A percentile compares a stretch with the other conserved stretches of the same genome.
Conservation (phyloP, 2,888 invertebrate genomes). For the Orthonychiurus folsomi region DNA sequence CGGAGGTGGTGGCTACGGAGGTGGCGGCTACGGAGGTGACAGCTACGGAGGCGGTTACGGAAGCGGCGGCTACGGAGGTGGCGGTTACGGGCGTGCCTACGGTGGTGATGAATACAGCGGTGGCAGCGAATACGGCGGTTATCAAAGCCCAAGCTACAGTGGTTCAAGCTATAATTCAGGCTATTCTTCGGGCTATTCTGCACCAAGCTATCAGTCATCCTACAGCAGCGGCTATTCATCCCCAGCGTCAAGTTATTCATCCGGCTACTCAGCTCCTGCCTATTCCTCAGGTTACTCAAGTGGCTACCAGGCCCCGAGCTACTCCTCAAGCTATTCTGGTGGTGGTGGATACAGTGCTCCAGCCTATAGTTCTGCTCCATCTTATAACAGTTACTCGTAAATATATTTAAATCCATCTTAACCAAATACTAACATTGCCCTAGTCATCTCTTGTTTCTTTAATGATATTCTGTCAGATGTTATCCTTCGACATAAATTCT, state of each 20-base stretch:
- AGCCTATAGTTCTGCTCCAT: too few species aligned
- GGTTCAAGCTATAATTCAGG: background rate
- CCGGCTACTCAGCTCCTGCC: background rate
- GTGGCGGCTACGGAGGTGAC: too few species aligned
- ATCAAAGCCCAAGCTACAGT: too few species aligned
- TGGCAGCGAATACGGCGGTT: background rate
- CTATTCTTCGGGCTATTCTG: background rate
- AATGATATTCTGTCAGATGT: background rate
- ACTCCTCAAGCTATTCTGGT: too few species aligned
- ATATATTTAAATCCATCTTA: too few species aligned
- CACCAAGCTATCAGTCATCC: background rate
- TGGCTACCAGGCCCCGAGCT: too few species aligned
- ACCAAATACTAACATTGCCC: too few species aligned
- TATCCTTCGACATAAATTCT: background rate
- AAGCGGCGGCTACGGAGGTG: background rate
- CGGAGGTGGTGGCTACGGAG: background rate
- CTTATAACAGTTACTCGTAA: too few species aligned
- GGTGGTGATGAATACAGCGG: background rate
- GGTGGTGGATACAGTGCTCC: background rate
- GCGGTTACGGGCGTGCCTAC: background rate
- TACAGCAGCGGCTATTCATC: background rate
- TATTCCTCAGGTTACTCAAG: too few species aligned
- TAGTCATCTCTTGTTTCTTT: background rate
- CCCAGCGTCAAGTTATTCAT: too few species aligned
- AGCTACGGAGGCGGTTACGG: background rate